These are phyloP conservation scores for Auanema freiburgensis DNA, from an alignment of 2,888 invertebrate species.

Conservation along the genomic window DNA sequence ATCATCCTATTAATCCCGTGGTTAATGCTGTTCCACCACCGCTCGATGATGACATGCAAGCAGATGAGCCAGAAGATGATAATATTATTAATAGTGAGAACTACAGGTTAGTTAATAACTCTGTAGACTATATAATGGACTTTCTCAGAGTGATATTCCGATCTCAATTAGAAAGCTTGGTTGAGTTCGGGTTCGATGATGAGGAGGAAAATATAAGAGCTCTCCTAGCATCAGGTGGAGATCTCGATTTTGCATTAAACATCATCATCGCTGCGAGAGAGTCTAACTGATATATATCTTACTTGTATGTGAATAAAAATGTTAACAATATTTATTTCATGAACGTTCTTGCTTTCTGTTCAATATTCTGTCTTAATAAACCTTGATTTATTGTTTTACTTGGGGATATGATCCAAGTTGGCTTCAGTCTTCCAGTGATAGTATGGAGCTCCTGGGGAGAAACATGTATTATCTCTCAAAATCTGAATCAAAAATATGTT, in stretches of 20 bases:
- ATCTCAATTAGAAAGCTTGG: constrained; percentile 73
- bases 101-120: too few species aligned
- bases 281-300: neutral
- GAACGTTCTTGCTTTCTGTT: too few species aligned
- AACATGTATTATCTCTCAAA: constrained; percentile 56
- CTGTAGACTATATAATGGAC: too few species aligned
- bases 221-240: constrained; percentile 78
- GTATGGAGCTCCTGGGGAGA: constrained; percentile 59
- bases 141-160: neutral
- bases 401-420: constrained; percentile 58
- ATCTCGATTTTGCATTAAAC: constrained; percentile 87
- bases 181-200: constrained; percentile 85
- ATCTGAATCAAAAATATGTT: constrained; percentile 11
- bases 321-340: neutral
- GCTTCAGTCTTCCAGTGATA: constrained; percentile 57
- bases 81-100: too few species aligned
- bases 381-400: constrained; percentile 14
- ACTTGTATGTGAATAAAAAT: constrained; percentile 7
- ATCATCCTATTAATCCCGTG: neutral
- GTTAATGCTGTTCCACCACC: neutral
- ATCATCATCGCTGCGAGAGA: constrained; percentile 76
- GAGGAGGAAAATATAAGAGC: constrained; percentile 83
- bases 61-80: too few species aligned
- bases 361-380: too few species aligned
- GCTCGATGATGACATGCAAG: too few species aligned